These are phyloP conservation scores for Brachystomella parvula DNA, from an alignment of 1,140 invertebrate genomes.

Conservation along the genomic window DNA sequence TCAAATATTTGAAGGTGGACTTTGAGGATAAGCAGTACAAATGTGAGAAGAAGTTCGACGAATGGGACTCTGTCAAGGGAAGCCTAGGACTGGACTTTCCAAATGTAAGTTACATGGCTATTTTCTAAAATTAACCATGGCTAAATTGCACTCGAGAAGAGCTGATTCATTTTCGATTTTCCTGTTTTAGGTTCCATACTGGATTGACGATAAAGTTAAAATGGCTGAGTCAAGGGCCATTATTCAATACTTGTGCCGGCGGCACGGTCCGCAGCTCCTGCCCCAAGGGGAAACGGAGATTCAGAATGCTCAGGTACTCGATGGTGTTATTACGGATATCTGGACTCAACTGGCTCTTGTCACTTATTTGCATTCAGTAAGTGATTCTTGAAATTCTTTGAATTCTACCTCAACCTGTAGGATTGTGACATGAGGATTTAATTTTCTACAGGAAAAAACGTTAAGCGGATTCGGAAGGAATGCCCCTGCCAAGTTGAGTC, in stretches of 20 bases:
- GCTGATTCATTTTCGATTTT: too few relatives aligned
- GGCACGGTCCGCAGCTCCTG: not conserved
- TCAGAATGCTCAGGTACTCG: not conserved
- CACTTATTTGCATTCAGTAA: slow-evolving; percentile 4
- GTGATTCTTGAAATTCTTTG: not conserved
- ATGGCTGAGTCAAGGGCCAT: slow-evolving; percentile 13
- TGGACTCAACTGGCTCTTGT: not conserved
- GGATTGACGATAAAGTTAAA: slow-evolving; percentile 14
- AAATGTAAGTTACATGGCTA: too few relatives aligned
- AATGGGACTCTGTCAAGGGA: not conserved
- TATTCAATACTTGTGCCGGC: not conserved
- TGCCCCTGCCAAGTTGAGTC: not conserved
- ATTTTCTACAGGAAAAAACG: not conserved
- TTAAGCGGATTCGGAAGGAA: not conserved
- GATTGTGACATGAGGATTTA: not conserved
- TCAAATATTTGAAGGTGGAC: slow-evolving; percentile 8
- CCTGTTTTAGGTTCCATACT: too few relatives aligned
- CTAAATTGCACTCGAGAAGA: too few relatives aligned
- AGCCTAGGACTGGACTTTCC: slow-evolving; percentile 11
- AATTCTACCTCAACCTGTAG: not conserved
- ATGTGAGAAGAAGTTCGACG: not conserved
- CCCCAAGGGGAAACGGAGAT: not conserved
- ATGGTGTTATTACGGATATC: slow-evolving; percentile 1
- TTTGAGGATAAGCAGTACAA: slow-evolving; percentile 4
- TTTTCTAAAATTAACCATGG: too few relatives aligned